Evolutionary conservation across 2,888 invertebrate species (phyloP), one percentile per base, ranked within the genome.

Genomic region (Cheilosia variabilis): DNA sequence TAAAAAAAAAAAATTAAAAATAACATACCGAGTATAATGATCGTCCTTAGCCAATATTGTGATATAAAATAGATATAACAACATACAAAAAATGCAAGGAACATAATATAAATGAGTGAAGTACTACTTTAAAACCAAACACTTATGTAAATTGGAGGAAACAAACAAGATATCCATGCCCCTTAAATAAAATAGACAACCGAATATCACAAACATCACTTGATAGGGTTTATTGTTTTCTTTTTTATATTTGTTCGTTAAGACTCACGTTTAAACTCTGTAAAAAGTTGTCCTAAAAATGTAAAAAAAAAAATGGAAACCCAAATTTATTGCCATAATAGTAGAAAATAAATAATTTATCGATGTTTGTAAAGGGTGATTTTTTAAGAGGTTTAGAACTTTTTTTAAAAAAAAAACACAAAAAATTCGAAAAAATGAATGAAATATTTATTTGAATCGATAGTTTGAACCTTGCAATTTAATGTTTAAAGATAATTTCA

Each of bases 21-120:
- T 15, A 52, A n/a, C 31, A 63, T 41, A 24, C 24, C 15, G 55
- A 71, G 34, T 10, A 9, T 34, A 34, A 62, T 76, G 75, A 87
- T 86, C 82, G 79, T 87, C 87, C 86, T 86, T 87, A 87, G 87
- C 87, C 87, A 66, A 87, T 75, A 84, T 34, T 87, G 87, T 87
- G 87, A 87, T 87, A 87, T 87, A 77, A 87, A 87, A 75, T 87
- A 81, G 80, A 80, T 34, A 87, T 73, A 71, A 45, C 71, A 65
- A 66, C 66, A 43, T 50, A 43, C 34, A 57, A 34, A 57, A 78
- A 58, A 17, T 45, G 17, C 45, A 17, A 45, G 37, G 55, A 78
- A 65, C 41, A 52, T 57, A 75, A 75, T 58, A 45, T 50, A 75
- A 37, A 58, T 43, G 47, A 34, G 15, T 34, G 17, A 50, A n/a